These are phyloP conservation scores for Epinotia demarniana DNA, from an alignment of 2,888 invertebrate species.

Conservation along the genomic window DNA sequence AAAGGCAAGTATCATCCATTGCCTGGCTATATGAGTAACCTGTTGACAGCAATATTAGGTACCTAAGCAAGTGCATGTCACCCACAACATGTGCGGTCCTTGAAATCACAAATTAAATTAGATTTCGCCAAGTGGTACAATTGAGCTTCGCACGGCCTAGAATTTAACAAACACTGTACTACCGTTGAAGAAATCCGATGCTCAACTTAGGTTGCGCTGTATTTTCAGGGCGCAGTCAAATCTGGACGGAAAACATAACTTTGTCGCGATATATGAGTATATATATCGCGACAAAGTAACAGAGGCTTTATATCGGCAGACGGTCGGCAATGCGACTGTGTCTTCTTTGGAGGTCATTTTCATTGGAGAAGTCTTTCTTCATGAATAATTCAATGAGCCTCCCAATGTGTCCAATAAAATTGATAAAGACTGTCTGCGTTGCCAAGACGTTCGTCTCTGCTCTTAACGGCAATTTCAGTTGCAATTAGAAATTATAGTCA, in stretches of 20 bases:
- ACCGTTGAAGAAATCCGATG: constrained; percentile 8
- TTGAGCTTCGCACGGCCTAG: constrained; percentile 49
- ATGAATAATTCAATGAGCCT: constrained; percentile 36
- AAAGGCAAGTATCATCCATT: too few species aligned
- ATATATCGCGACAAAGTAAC: too few species aligned
- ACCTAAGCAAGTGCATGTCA: constrained; percentile 3
- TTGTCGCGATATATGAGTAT: constrained; percentile 21
- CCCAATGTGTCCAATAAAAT: constrained; percentile 27
- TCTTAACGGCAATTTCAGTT: neutral
- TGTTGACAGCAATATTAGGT: too few species aligned
- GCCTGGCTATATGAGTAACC: too few species aligned
- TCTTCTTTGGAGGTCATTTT: constrained; percentile 41
- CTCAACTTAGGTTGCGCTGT: neutral
- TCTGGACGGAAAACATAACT: constrained; percentile 16
- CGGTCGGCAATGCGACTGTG: constrained; percentile 27
- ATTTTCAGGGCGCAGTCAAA: constrained; percentile 1
- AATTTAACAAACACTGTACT: constrained; percentile 31
- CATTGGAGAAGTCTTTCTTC: constrained; percentile 40
- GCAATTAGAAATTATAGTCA: neutral
- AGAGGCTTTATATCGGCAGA: constrained; percentile 15
- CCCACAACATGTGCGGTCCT: constrained; percentile 34
- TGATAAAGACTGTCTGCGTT: constrained; percentile 23
- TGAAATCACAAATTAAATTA: constrained; percentile 46
- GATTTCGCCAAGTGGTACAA: constrained; percentile 50
- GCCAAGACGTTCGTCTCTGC: neutral